Percentiles rank a stretch among this genome's conserved stretches.
Conservation (phyloP, 1,140 invertebrate genomes). For the Conopomorpha cramerella region DNA sequence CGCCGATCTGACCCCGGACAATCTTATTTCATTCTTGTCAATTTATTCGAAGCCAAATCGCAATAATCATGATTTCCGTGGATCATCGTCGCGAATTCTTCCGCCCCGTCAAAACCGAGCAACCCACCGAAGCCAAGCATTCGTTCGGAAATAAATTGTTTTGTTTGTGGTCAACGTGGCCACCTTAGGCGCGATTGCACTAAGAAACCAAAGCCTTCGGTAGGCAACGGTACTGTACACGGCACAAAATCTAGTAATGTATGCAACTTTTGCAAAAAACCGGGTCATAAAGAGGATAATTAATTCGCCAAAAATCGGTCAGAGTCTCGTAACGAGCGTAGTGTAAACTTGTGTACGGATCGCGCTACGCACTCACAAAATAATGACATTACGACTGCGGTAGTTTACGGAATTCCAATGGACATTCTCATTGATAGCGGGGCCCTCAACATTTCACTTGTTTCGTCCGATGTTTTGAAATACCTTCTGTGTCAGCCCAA, state of each 20-base stretch:
- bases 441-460: conserved; percentile 9
- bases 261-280: conserved; percentile 9
- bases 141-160: not conserved
- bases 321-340: no score
- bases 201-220: not conserved
- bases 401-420: conserved; percentile 11
- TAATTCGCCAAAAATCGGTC: conserved; percentile 13
- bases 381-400: conserved; percentile 8
- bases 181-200: not conserved
- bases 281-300: conserved; percentile 5
- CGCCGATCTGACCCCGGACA: no score
- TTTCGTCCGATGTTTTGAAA: conserved; percentile 8
- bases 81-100: not conserved
- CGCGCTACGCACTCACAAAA: no score
- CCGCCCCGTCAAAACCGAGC: not conserved
- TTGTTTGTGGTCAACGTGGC: not conserved
- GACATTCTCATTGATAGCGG: conserved; percentile 14
- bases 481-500: conserved; percentile 7
- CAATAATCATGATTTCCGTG: not conserved
- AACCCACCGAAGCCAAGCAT: not conserved
- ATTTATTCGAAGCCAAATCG: not conserved
- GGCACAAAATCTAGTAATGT: no score
- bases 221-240: no score
- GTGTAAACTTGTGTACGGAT: no score
- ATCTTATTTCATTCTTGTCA: no score